Percentiles rank a stretch among this genome's conserved stretches.
phyloP scores from a whole-genome alignment of 2,888 invertebrate species.

The Willowsia nigromaculata region DNA sequence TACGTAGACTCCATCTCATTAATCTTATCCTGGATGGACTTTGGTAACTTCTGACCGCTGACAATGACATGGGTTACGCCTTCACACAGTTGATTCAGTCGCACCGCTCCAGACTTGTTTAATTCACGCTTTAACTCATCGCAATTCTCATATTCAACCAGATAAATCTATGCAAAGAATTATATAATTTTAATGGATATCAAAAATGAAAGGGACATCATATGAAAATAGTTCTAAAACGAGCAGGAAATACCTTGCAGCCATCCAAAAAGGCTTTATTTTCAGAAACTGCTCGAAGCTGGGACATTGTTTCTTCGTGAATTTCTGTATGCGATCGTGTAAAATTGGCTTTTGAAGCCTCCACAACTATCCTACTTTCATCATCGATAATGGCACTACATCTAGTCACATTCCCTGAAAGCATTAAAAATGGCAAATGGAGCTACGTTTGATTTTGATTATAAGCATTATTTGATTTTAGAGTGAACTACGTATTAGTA shows the following conservation, averaged over 20 bases:
- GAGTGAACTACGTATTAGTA: too few relatives aligned
- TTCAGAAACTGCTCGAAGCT: not conserved
- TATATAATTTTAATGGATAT: not conserved
- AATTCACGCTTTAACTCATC: conserved; percentile 87
- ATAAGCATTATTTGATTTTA: too few relatives aligned
- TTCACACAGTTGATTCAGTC: conserved; percentile 88
- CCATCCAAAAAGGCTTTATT: conserved; percentile 93
- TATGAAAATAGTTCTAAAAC: too few relatives aligned
- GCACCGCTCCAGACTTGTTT: conserved; percentile 90
- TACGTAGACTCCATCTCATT: conserved; percentile 68
- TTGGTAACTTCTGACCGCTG: conserved; percentile 83
- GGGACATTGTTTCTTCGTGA: conserved; percentile 12
- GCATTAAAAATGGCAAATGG: too few relatives aligned
- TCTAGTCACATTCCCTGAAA: conserved; percentile 38
- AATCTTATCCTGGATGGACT: conserved; percentile 81
- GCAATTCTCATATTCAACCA: conserved; percentile 85
- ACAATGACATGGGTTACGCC: conserved; percentile 90
- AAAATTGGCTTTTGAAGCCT: conserved; percentile 13
- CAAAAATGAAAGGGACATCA: too few relatives aligned
- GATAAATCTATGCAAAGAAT: conserved; percentile 83
- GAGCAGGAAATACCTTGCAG: too few relatives aligned
- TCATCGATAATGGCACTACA: conserved; percentile 33
- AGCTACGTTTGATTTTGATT: too few relatives aligned
- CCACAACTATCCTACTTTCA: not conserved
- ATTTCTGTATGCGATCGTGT: not conserved